Conservation (phyloP, 2,113 vertebrate genomes). For the Cryptotis parvus region DNA sequence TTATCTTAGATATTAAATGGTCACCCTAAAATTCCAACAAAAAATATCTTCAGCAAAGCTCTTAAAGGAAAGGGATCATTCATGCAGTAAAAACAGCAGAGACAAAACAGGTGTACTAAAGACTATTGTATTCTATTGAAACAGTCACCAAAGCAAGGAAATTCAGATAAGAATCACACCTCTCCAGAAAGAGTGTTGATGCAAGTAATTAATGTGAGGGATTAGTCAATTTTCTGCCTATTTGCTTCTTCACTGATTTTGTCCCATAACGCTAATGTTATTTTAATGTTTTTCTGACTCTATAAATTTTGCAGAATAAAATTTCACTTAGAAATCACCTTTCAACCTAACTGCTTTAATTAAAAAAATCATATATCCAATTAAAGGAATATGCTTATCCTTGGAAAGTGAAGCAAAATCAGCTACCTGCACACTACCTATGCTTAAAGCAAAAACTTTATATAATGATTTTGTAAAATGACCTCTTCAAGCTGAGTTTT, state of each 20-base stretch:
- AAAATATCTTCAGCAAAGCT: slow-evolving; percentile 45
- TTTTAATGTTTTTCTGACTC: slow-evolving; percentile 74
- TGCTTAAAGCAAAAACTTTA: slow-evolving; percentile 59
- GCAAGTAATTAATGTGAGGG: slow-evolving; percentile 54
- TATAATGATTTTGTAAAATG: slow-evolving; percentile 65
- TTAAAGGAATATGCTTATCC: slow-evolving; percentile 71
- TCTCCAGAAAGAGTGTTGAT: neutral
- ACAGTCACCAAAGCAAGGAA: slow-evolving; percentile 55
- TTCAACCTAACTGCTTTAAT: slow-evolving; percentile 76
- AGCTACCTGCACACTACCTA: slow-evolving; percentile 49
- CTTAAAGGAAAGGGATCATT: slow-evolving; percentile 8
- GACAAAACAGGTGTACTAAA: slow-evolving; percentile 53
- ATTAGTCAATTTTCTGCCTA: slow-evolving; percentile 70
- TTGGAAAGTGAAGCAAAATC: slow-evolving; percentile 50
- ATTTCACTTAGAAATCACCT: slow-evolving; percentile 77
- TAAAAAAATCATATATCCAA: slow-evolving; percentile 78
- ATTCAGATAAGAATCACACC: slow-evolving; percentile 33
- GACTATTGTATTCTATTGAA: slow-evolving; percentile 28
- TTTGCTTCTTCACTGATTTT: slow-evolving; percentile 73
- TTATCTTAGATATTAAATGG: neutral
- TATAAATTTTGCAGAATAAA: slow-evolving; percentile 77
- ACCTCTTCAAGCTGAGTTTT: slow-evolving; percentile 43
- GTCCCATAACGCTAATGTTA: slow-evolving; percentile 63
- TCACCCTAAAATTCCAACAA: neutral
- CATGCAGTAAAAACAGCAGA: slow-evolving; percentile 9